Percentiles rank a stretch among this genome's conserved stretches.
Evolutionary conservation across 2,888 invertebrate genomes (phyloP).

Genomic region (Dynastes hyllus): DNA sequence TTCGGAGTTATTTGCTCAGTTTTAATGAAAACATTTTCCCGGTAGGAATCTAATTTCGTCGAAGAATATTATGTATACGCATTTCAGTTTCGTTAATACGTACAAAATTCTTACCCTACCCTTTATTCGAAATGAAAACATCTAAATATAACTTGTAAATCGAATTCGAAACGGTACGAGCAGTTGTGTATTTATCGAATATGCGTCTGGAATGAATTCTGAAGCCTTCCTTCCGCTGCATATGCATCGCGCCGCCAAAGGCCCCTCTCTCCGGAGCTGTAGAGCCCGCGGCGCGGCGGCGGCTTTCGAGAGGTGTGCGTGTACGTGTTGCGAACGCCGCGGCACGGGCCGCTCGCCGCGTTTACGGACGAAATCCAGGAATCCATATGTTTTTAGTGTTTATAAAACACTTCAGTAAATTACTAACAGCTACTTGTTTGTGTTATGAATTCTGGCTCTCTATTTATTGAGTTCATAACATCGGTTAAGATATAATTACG

Average conservation of each 20-base stretch:
- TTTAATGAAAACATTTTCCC: background rate
- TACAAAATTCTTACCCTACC: no score
- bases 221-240: background rate
- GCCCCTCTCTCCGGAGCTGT: background rate
- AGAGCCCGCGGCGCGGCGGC: no score
- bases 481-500: constrained; percentile 67
- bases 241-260: no score
- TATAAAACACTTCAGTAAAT: constrained; percentile 69
- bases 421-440: constrained; percentile 66
- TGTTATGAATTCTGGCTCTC: constrained; percentile 68
- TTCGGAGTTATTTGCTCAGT: no score
- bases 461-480: constrained; percentile 69
- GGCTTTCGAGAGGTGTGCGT: no score
- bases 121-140: no score
- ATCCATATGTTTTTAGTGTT: constrained; percentile 69
- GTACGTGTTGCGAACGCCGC: no score
- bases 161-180: constrained; percentile 3
- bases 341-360: constrained; percentile 5
- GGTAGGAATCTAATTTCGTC: no score
- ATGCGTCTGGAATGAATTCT: constrained; percentile 10
- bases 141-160: constrained; percentile 1
- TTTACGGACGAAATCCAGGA: constrained; percentile 67
- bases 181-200: constrained; percentile 8
- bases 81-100: no score
- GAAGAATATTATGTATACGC: no score